These are phyloP conservation scores for Hirundo rustica DNA, from an alignment of 2,797 vertebrate species.

Conservation along the genomic window DNA sequence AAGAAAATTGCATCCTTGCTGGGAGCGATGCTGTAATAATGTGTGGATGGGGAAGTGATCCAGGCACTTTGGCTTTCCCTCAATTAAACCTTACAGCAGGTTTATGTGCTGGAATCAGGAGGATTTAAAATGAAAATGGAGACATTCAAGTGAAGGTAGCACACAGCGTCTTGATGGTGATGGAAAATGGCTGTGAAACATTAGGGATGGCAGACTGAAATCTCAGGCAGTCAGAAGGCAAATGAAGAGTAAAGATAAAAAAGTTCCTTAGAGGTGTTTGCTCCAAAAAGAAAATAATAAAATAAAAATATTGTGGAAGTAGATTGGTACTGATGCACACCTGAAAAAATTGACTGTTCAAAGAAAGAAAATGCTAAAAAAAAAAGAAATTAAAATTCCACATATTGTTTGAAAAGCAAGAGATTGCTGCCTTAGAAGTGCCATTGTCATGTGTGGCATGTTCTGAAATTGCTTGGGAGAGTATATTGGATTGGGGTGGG, in stretches of 20 bases:
- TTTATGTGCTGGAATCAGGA: neutral
- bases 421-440: neutral
- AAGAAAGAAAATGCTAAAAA: neutral
- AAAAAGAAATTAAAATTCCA: neutral
- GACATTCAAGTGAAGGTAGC: neutral
- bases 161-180: neutral
- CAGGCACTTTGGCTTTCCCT: neutral
- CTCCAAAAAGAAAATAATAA: neutral
- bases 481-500: slow-evolving; percentile 24
- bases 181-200: neutral
- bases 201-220: neutral
- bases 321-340: neutral
- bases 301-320: neutral
- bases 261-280: neutral
- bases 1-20: neutral
- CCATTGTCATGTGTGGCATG: slow-evolving; percentile 20
- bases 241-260: neutral
- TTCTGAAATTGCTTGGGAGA: slow-evolving; percentile 53
- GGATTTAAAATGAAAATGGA: neutral
- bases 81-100: neutral
- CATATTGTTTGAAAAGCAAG: neutral
- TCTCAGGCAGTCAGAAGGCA: neutral
- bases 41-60: neutral
- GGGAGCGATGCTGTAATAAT: neutral
- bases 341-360: neutral